phyloP scores from a whole-genome alignment of 2,113 vertebrate genomes.

The Vidua macroura region DNA sequence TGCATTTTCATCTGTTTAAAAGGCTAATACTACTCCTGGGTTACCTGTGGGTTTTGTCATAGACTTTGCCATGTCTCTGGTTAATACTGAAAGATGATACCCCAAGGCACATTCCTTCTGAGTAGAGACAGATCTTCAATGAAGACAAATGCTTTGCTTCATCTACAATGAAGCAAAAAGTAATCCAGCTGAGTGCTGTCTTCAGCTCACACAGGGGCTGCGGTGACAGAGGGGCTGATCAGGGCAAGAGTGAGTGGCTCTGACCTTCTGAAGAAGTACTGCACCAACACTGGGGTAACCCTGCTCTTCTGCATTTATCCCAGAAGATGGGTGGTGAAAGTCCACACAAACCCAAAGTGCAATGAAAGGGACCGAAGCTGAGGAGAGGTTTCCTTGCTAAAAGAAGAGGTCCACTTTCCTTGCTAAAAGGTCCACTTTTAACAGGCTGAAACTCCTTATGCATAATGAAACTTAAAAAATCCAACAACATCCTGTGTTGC shows the following conservation, averaged over 20 bases:
- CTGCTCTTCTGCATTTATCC: background rate
- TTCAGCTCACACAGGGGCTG: background rate
- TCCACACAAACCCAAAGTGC: background rate
- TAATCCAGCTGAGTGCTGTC: background rate
- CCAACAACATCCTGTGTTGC: background rate
- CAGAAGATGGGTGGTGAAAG: background rate
- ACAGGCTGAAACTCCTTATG: background rate
- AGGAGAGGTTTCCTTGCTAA: background rate
- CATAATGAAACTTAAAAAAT: background rate
- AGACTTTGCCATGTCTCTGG: background rate
- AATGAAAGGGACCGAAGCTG: background rate
- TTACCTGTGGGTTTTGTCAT: background rate
- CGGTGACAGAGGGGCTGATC: background rate
- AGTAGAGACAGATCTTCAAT: background rate
- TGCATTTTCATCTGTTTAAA: background rate
- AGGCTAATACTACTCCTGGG: background rate
- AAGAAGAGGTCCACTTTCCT: no score
- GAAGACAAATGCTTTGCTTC: background rate
- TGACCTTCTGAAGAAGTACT: background rate
- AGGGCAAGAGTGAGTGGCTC: background rate
- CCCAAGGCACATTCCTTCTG: background rate
- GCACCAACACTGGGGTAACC: background rate
- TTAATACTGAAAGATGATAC: rapidly evolving
- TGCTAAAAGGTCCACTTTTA: background rate
- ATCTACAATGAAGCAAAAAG: background rate